These are phyloP conservation scores for Lateolabrax maculatus DNA, from an alignment of 2,797 vertebrate species.

Conservation along the genomic window DNA sequence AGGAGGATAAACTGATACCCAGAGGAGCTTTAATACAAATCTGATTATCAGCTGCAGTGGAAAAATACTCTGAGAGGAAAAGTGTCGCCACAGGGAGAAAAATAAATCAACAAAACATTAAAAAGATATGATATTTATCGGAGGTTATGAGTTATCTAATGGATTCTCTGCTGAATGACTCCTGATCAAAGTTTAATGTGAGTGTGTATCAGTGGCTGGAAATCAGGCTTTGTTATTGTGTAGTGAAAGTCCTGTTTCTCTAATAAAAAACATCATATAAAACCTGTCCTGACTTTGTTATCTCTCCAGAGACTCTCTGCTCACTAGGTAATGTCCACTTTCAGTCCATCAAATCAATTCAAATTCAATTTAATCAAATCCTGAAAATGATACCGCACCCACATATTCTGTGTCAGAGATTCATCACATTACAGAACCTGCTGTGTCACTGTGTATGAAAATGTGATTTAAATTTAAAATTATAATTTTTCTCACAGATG, in stretches of 20 bases:
- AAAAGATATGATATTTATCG: constrained; percentile 22
- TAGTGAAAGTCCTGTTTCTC: background rate
- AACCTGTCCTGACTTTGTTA: background rate
- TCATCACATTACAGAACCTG: background rate
- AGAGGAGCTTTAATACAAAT: constrained; percentile 20
- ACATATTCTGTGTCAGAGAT: background rate
- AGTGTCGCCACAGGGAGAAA: constrained; percentile 8
- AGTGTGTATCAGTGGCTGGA: background rate
- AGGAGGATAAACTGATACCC: constrained; percentile 16
- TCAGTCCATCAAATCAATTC: background rate
- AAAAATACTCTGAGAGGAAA: constrained; percentile 18
- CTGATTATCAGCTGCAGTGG: constrained; percentile 39
- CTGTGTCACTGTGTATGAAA: background rate
- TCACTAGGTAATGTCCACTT: too few species aligned
- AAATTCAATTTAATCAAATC: background rate
- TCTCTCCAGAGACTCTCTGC: too few species aligned
- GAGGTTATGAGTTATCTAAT: background rate
- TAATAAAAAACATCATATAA: background rate
- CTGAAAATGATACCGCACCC: background rate
- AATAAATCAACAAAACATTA: constrained; percentile 27
- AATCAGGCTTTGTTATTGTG: background rate
- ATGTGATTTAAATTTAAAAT: background rate
- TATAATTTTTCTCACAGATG: background rate
- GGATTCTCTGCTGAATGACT: background rate
- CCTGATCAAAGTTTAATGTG: background rate